Conservation (phyloP, 2,113 vertebrate species). For the Sprattus sprattus region DNA sequence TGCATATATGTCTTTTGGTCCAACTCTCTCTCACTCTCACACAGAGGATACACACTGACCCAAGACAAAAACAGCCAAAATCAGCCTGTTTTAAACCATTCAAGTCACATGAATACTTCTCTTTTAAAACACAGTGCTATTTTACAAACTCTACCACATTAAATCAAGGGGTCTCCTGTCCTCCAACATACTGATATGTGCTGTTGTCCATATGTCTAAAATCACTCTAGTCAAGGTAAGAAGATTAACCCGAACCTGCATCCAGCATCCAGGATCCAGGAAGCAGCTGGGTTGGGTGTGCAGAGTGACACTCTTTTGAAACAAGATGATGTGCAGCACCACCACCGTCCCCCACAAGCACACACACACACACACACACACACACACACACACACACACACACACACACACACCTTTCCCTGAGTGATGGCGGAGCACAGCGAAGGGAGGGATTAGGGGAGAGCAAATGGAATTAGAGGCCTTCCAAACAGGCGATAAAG, state of each 20-base stretch:
- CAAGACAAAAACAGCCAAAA: no score
- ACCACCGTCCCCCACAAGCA: neutral
- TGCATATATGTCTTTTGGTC: no score
- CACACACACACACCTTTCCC: slow-evolving; percentile 11
- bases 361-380: neutral
- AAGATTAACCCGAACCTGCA: neutral
- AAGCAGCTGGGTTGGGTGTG: neutral
- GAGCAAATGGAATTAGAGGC: slow-evolving; percentile 57
- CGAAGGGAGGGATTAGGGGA: slow-evolving; percentile 44
- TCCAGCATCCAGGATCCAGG: neutral
- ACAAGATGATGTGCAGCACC: neutral
- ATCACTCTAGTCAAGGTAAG: neutral
- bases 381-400: slow-evolving; percentile 27
- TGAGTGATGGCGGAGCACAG: slow-evolving; percentile 43
- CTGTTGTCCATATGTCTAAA: neutral
- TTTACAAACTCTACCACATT: no score
- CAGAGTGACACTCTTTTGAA: neutral
- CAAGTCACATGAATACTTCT: no score
- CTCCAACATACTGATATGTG: neutral
- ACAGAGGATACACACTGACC: no score
- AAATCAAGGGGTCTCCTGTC: no score
- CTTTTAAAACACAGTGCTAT: no score
- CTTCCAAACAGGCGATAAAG: slow-evolving; percentile 51
- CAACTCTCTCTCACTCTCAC: neutral
- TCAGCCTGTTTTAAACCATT: no score